Conservation (phyloP, 2,797 vertebrate species). For the Gambelia wislizenii region DNA sequence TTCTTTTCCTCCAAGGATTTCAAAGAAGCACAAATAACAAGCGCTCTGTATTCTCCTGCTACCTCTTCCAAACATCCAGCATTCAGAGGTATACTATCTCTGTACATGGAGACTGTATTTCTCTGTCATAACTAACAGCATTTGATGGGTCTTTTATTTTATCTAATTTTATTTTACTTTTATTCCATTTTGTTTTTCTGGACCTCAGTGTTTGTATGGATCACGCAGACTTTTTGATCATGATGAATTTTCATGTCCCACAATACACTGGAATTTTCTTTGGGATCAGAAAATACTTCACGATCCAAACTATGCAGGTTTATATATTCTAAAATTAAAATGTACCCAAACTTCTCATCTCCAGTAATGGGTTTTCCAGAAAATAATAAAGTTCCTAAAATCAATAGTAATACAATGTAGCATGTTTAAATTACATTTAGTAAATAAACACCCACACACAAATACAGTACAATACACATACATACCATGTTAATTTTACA, state of each 20-base stretch:
- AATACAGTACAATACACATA: not conserved
- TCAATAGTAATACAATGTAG: not conserved
- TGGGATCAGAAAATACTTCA: not conserved
- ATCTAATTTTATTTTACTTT: not conserved
- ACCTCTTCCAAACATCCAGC: not conserved
- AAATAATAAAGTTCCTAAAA: not conserved
- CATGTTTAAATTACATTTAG: not conserved
- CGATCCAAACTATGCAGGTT: not conserved
- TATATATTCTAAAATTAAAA: not conserved
- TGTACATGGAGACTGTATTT: not conserved
- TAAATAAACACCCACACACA: not conserved
- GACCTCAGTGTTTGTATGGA: too few relatives aligned
- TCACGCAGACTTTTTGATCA: too few relatives aligned
- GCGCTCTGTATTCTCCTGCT: not conserved
- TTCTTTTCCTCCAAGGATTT: not conserved
- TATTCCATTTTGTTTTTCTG: not conserved
- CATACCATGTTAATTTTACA: not conserved
- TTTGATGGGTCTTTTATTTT: not conserved
- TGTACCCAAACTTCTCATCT: not conserved
- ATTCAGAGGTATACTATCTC: not conserved
- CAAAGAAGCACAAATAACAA: not conserved
- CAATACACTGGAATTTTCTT: too few relatives aligned
- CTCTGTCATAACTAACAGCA: not conserved
- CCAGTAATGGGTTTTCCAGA: not conserved
- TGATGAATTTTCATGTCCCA: too few relatives aligned